Evolutionary conservation across 1,140 invertebrate genomes (phyloP).

Genomic region (Arctopsyche grandis): DNA sequence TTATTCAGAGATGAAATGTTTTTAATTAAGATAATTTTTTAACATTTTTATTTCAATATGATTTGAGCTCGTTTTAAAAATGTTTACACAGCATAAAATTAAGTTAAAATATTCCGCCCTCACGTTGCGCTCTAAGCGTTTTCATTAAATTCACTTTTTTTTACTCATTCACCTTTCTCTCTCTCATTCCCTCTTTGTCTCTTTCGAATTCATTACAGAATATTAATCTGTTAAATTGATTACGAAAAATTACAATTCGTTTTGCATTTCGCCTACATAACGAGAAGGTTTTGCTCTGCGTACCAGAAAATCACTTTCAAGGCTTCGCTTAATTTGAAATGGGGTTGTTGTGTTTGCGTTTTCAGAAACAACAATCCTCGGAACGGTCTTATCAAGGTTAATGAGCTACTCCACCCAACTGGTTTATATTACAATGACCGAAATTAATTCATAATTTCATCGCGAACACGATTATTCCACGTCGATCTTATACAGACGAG

Average conservation of each 20-base stretch:
- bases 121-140: background rate
- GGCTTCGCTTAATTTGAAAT: no score
- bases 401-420: no score
- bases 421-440: no score
- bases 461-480: background rate
- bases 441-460: background rate
- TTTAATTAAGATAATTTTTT: background rate
- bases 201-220: no score
- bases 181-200: no score
- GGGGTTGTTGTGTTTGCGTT: no score
- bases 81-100: conserved; percentile 11
- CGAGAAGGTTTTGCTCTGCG: background rate
- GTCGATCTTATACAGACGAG: background rate
- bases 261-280: background rate
- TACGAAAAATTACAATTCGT: background rate
- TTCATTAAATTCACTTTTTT: background rate
- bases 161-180: no score
- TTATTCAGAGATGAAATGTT: no score
- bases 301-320: background rate
- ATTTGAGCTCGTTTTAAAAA: background rate
- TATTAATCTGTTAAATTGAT: background rate
- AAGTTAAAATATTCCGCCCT: conserved; percentile 1
- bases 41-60: background rate
- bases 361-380: no score
- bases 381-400: no score